Percentiles rank a stretch among this genome's conserved stretches.
Conservation (phyloP, 2,888 invertebrate species). For the Gortyna flavago region DNA sequence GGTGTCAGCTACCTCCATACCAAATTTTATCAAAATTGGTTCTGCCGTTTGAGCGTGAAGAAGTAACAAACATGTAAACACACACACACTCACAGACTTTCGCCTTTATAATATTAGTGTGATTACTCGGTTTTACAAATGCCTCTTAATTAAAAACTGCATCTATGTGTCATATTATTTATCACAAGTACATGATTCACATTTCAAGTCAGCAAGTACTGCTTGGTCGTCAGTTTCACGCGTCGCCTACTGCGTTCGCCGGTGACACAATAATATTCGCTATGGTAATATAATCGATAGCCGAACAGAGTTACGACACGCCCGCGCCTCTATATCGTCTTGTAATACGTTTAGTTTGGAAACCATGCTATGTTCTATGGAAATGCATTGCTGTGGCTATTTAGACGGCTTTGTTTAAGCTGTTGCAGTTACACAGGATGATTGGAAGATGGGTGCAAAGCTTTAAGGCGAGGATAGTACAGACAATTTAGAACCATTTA, state of each 20-base stretch:
- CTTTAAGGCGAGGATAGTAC: too few species aligned
- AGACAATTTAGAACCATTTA: too few species aligned
- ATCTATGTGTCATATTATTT: conserved; percentile 20
- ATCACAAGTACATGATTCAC: conserved; percentile 40
- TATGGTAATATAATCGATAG: conserved; percentile 69
- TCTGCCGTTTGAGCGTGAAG: too few species aligned
- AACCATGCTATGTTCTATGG: conserved; percentile 50
- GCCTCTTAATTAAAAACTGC: conserved; percentile 14
- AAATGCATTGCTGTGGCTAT: conserved; percentile 40
- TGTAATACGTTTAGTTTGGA: conserved; percentile 53
- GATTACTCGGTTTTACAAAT: conserved; percentile 1
- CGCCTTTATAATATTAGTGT: too few species aligned
- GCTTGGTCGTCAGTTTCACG: conserved; percentile 47
- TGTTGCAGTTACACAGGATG: too few species aligned
- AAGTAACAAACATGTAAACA: too few species aligned
- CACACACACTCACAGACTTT: too few species aligned
- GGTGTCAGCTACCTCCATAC: too few species aligned
- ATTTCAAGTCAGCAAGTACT: conserved; percentile 46
- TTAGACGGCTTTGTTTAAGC: conserved; percentile 19
- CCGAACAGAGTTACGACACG: conserved; percentile 63
- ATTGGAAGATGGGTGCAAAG: too few species aligned
- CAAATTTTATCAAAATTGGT: too few species aligned
- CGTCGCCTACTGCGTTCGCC: conserved; percentile 27
- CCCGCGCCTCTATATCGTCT: conserved; percentile 48
- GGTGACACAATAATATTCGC: conserved; percentile 66